phyloP scores from a whole-genome alignment of 2,888 invertebrate genomes.

The Capitulum mitella region DNA sequence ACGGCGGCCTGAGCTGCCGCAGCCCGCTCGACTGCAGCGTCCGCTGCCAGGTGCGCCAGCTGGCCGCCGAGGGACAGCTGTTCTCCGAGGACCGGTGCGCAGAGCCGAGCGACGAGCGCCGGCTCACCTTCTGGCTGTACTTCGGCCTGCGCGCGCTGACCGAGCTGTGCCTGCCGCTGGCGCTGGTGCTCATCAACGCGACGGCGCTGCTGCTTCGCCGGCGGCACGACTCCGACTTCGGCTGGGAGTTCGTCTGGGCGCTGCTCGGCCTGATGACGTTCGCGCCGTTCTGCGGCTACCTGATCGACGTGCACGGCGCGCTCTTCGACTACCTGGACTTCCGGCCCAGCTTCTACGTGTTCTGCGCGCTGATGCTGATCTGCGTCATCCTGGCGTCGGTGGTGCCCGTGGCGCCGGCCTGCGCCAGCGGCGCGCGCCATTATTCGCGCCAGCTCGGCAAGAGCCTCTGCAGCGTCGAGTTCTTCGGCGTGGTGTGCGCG shows the following conservation, averaged over 20 bases:
- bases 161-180: slow-evolving; percentile 38
- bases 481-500: slow-evolving; percentile 53
- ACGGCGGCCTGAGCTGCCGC: slow-evolving; percentile 28
- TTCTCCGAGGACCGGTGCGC: slow-evolving; percentile 27
- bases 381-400: slow-evolving; percentile 32
- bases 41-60: slow-evolving; percentile 29
- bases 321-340: slow-evolving; percentile 32
- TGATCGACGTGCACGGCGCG: slow-evolving; percentile 32
- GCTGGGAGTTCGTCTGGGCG: slow-evolving; percentile 35
- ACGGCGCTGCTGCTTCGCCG: slow-evolving; percentile 34
- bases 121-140: slow-evolving; percentile 39
- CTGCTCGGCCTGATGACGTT: slow-evolving; percentile 34
- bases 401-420: slow-evolving; percentile 30
- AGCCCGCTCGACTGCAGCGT: slow-evolving; percentile 27
- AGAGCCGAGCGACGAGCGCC: slow-evolving; percentile 35
- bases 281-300: slow-evolving; percentile 33
- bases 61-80: slow-evolving; percentile 29
- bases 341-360: slow-evolving; percentile 35
- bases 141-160: slow-evolving; percentile 37
- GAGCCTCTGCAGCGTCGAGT: slow-evolving; percentile 32
- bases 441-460: slow-evolving; percentile 25
- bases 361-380: slow-evolving; percentile 33
- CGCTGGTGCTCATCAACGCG: slow-evolving; percentile 35
- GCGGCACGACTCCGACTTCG: slow-evolving; percentile 36
- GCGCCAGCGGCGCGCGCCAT: not conserved